Evolutionary conservation across 2,113 vertebrate species (phyloP).

Genomic region (Dermatemys mawii): DNA sequence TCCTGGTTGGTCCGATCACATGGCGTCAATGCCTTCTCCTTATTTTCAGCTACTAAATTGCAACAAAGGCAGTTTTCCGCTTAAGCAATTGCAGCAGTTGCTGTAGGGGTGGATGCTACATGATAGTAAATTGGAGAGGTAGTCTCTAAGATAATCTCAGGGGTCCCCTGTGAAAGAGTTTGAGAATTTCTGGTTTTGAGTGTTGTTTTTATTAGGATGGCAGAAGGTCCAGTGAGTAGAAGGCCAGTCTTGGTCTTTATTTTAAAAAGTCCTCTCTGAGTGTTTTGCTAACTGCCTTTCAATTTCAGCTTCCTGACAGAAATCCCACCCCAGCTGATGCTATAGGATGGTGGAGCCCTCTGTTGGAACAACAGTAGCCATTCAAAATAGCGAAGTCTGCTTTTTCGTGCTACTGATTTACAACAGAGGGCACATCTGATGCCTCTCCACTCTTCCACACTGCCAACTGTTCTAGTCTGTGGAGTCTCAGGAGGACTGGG

Average conservation of each 20-base stretch:
- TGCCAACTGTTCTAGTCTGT: background rate
- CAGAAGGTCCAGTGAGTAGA: background rate
- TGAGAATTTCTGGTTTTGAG: background rate
- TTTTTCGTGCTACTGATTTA: background rate
- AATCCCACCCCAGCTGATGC: background rate
- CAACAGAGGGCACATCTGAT: background rate
- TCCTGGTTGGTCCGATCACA: background rate
- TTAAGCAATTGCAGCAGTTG: background rate
- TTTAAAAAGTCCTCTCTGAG: background rate
- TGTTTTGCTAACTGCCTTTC: background rate
- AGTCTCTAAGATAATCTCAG: too few species aligned
- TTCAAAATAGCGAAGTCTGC: background rate
- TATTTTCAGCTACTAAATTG: conserved; percentile 46
- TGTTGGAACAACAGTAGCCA: background rate
- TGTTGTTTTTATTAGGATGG: background rate
- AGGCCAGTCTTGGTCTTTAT: background rate
- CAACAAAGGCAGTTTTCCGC: background rate
- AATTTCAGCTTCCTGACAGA: background rate
- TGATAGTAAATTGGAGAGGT: too few species aligned
- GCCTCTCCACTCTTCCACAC: background rate
- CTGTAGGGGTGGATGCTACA: background rate
- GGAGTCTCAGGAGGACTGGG: background rate
- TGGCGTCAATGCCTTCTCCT: conserved; percentile 14
- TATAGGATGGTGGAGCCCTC: background rate
- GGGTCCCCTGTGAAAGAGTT: background rate